Conservation (phyloP, 2,797 vertebrate species). For the Petrocephalus schoutedeni region DNA sequence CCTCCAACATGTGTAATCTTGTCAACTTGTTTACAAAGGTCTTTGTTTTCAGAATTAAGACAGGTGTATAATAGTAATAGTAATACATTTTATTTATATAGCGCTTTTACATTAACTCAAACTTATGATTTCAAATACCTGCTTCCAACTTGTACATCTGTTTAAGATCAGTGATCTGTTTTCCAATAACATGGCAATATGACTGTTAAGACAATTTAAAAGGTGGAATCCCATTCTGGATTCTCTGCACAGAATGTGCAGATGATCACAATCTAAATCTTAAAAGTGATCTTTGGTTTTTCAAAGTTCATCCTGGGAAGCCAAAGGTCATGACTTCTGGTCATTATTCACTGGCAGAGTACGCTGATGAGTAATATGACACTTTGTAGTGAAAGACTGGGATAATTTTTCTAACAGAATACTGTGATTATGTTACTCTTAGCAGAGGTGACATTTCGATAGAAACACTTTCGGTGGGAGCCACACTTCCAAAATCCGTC, state of each 20-base stretch:
- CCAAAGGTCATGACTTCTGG: constrained; percentile 66
- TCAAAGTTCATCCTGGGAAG: constrained; percentile 63
- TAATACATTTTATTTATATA: no score
- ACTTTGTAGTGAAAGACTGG: constrained; percentile 57
- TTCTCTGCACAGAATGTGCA: constrained; percentile 64
- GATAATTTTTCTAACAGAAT: constrained; percentile 64
- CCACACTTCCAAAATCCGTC: constrained; percentile 34
- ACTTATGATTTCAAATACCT: constrained; percentile 65
- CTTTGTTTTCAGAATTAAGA: constrained; percentile 59
- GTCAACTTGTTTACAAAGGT: constrained; percentile 82
- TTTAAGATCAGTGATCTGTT: constrained; percentile 81
- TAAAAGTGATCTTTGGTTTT: constrained; percentile 62
- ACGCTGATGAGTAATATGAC: constrained; percentile 76
- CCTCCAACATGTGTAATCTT: constrained; percentile 66
- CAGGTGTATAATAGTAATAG: constrained; percentile 42
- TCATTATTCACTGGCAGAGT: constrained; percentile 65
- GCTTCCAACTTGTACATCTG: constrained; percentile 66
- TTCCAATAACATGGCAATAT: constrained; percentile 79
- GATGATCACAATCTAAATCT: constrained; percentile 46
- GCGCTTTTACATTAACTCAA: no score
- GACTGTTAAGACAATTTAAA: constrained; percentile 73
- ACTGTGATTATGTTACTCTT: constrained; percentile 61
- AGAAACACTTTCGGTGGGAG: constrained; percentile 41
- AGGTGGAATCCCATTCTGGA: constrained; percentile 52
- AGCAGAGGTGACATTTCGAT: constrained; percentile 55